Conservation (phyloP, 2,888 invertebrate species). For the Pharmacophagus antenor region DNA sequence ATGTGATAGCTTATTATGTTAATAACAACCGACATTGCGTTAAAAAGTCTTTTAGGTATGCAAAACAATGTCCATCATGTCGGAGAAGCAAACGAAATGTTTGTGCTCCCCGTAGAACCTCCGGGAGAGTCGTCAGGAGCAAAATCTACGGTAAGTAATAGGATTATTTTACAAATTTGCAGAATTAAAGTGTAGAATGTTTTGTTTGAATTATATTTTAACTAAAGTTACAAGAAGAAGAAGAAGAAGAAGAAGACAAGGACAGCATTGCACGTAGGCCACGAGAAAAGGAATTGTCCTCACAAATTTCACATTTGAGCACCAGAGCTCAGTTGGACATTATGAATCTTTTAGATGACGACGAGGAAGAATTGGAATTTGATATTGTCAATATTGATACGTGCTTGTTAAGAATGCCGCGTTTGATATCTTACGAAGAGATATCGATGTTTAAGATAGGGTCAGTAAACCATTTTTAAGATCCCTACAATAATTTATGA, state of each 20-base stretch:
- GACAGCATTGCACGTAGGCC: constrained; percentile 25
- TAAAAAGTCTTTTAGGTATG: constrained; percentile 13
- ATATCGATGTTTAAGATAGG: constrained; percentile 35
- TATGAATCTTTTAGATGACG: constrained; percentile 56
- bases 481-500: no score
- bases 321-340: constrained; percentile 42
- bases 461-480: constrained; percentile 34
- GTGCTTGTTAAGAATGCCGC: constrained; percentile 53
- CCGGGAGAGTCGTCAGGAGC: neutral
- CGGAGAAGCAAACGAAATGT: neutral
- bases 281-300: constrained; percentile 29
- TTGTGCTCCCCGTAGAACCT: neutral
- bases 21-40: no score
- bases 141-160: constrained; percentile 9
- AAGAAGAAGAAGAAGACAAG: constrained; percentile 44
- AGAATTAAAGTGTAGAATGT: no score
- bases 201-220: no score
- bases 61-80: constrained; percentile 11
- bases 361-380: constrained; percentile 74
- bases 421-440: constrained; percentile 47
- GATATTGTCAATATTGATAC: constrained; percentile 69
- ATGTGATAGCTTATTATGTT: neutral
- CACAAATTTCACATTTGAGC: constrained; percentile 12
- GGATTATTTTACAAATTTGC: no score
- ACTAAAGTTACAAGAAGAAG: constrained; percentile 35